phyloP scores from a whole-genome alignment of 1,140 invertebrate genomes.

The Drosophila varians region DNA sequence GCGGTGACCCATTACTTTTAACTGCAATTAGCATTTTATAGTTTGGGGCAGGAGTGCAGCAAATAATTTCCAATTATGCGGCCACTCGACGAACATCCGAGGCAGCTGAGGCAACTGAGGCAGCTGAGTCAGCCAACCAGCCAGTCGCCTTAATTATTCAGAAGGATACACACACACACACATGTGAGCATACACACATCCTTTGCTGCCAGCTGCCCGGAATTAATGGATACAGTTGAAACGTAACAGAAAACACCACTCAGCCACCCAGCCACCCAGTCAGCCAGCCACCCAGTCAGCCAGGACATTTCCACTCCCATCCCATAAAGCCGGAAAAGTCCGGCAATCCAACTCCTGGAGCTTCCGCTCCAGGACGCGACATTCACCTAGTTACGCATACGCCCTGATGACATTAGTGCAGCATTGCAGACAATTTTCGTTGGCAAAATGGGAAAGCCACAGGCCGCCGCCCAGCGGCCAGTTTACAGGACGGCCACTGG shows the following conservation, averaged over 20 bases:
- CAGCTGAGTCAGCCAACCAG: slow-evolving; percentile 13
- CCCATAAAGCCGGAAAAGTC: slow-evolving; percentile 7
- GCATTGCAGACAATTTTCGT: slow-evolving; percentile 72
- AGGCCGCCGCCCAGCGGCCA: slow-evolving; percentile 40
- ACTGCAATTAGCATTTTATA: slow-evolving; percentile 52
- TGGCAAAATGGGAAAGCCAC: slow-evolving; percentile 62
- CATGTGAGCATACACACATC: slow-evolving; percentile 32
- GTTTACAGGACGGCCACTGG: background rate
- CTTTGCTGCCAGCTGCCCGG: slow-evolving; percentile 52
- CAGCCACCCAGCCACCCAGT: slow-evolving; percentile 8
- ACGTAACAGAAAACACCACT: slow-evolving; percentile 61
- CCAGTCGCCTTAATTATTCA: slow-evolving; percentile 64
- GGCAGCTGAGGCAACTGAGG: background rate
- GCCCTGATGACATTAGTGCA: slow-evolving; percentile 77
- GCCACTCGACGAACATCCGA: slow-evolving; percentile 24
- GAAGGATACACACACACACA: slow-evolving; percentile 54
- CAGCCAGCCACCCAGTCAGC: background rate
- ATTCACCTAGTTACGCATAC: slow-evolving; percentile 76
- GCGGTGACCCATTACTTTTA: slow-evolving; percentile 27
- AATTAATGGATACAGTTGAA: slow-evolving; percentile 67
- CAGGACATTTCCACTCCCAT: background rate
- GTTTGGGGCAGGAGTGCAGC: slow-evolving; percentile 38
- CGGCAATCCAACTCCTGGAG: background rate
- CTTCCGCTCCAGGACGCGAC: slow-evolving; percentile 17
- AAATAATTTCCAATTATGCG: slow-evolving; percentile 64